These are phyloP conservation scores for Helleia helle DNA, from an alignment of 2,888 invertebrate genomes.

Conservation along the genomic window DNA sequence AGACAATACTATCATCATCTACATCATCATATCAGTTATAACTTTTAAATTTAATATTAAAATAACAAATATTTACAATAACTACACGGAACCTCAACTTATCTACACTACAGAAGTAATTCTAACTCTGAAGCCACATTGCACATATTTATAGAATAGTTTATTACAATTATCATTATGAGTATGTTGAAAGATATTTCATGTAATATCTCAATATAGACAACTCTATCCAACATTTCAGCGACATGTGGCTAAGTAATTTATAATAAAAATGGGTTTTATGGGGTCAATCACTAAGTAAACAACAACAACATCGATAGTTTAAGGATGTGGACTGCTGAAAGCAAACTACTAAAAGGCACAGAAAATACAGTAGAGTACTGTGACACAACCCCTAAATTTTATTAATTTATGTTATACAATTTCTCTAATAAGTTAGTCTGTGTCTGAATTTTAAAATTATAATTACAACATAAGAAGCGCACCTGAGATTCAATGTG, in stretches of 20 bases:
- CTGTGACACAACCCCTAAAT: constrained; percentile 47
- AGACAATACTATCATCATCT: constrained; percentile 1
- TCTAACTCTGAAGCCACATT: constrained; percentile 47
- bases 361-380: constrained; percentile 51
- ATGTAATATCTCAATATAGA: constrained; percentile 11
- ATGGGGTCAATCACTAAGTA: constrained; percentile 25
- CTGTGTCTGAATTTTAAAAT: not conserved
- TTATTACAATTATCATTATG: constrained; percentile 37
- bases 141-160: constrained; percentile 33
- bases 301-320: constrained; percentile 34
- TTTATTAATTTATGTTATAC: constrained; percentile 27
- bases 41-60: constrained; percentile 12
- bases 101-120: constrained; percentile 46
- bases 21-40: too few species aligned
- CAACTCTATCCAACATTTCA: constrained; percentile 18
- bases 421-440: constrained; percentile 6
- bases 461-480: constrained; percentile 4
- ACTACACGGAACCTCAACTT: constrained; percentile 39
- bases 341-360: constrained; percentile 57
- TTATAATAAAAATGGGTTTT: constrained; percentile 19
- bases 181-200: constrained; percentile 33
- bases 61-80: constrained; percentile 48
- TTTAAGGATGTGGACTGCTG: constrained; percentile 38
- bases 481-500: constrained; percentile 7
- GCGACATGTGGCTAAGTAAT: constrained; percentile 16